A percentile compares a stretch with the other conserved stretches of the same genome.
phyloP scores from a whole-genome alignment of 2,797 vertebrate genomes.

The Coregonus suidteri region DNA sequence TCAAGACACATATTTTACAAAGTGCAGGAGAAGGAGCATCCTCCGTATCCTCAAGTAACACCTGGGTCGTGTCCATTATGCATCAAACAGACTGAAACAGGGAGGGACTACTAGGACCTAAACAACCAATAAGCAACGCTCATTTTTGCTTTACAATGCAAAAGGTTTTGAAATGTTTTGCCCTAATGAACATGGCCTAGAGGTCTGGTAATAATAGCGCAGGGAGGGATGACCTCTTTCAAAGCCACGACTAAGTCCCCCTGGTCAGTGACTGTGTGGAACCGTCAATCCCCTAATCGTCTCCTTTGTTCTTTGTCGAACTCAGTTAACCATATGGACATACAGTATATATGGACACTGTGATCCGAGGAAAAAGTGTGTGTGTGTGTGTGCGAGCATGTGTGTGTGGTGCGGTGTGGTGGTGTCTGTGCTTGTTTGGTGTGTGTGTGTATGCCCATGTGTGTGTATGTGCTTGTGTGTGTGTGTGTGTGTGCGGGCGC shows the following conservation, averaged over 20 bases:
- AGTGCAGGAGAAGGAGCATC: background rate
- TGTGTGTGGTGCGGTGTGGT: background rate
- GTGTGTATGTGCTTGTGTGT: constrained; percentile 14
- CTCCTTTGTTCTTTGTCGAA: constrained; percentile 94
- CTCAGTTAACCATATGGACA: constrained; percentile 84
- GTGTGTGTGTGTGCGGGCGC: background rate
- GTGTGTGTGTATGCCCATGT: background rate
- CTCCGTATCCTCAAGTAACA: constrained; percentile 62
- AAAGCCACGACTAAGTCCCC: constrained; percentile 72
- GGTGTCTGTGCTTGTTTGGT: background rate
- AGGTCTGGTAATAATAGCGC: constrained; percentile 46
- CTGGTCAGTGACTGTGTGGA: constrained; percentile 86
- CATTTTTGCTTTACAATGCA: background rate
- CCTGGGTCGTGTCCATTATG: constrained; percentile 24
- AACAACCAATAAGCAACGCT: background rate
- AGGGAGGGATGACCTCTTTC: background rate
- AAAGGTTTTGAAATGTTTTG: background rate
- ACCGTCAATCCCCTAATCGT: constrained; percentile 85
- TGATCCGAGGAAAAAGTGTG: constrained; percentile 54
- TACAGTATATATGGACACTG: constrained; percentile 34
- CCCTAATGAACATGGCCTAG: background rate
- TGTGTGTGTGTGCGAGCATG: background rate
- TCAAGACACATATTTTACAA: background rate
- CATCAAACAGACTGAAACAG: constrained; percentile 17
- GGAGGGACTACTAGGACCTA: constrained; percentile 42